Conservation (phyloP, 1,140 invertebrate species). For the Bursaphelenchus mucronatus region DNA sequence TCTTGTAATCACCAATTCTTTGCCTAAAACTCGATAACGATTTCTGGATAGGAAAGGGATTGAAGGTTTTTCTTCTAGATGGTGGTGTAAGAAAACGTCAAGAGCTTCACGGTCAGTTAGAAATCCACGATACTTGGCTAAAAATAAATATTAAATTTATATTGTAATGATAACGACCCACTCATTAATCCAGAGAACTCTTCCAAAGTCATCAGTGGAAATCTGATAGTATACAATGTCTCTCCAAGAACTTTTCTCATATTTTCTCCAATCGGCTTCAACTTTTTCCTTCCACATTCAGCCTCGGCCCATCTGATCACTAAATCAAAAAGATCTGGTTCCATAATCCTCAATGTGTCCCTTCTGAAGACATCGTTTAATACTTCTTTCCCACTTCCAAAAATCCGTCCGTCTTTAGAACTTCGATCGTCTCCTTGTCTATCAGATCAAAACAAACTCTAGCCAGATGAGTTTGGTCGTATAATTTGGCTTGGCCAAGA, state of each 20-base stretch:
- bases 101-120: constrained; percentile 74
- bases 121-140: constrained; percentile 65
- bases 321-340: constrained; percentile 71
- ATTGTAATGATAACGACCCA: constrained; percentile 60
- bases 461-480: constrained; percentile 75
- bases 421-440: constrained; percentile 77
- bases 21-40: constrained; percentile 76
- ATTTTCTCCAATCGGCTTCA: constrained; percentile 71
- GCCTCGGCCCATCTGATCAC: constrained; percentile 72
- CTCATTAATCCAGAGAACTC: constrained; percentile 79
- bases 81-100: constrained; percentile 75
- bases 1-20: constrained; percentile 75
- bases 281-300: constrained; percentile 70
- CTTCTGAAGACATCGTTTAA: constrained; percentile 75
- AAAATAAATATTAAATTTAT: constrained; percentile 39
- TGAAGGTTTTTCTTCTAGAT: no score
- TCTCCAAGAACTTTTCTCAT: constrained; percentile 70
- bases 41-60: constrained; percentile 67
- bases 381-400: constrained; percentile 78
- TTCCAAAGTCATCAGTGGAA: constrained; percentile 79
- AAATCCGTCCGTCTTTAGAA: constrained; percentile 76
- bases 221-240: constrained; percentile 72
- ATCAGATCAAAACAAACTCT: constrained; percentile 72
- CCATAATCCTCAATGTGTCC: constrained; percentile 75
- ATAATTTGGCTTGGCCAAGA: constrained; percentile 73